Conservation (phyloP, 2,797 vertebrate genomes). For the Macroramphosus scolopax region DNA sequence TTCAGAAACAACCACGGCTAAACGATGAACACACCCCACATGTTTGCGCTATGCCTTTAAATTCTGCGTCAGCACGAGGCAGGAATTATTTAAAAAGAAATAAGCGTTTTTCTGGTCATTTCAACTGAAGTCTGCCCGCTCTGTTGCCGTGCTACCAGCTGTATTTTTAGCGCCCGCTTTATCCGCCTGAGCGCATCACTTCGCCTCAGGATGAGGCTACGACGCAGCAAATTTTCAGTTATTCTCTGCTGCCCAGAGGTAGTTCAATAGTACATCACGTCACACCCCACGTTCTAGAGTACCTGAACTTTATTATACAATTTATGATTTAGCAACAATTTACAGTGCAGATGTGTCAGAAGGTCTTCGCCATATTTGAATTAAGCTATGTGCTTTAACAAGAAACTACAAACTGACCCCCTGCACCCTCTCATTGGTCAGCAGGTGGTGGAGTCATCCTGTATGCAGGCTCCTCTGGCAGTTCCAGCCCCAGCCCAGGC, state of each 20-base stretch:
- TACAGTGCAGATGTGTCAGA: background rate
- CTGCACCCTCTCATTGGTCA: slow-evolving; percentile 8
- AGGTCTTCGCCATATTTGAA: background rate
- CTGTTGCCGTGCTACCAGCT: slow-evolving; percentile 58
- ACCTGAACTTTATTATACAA: no score
- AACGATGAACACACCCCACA: slow-evolving; percentile 6
- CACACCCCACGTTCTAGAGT: background rate
- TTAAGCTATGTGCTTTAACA: background rate
- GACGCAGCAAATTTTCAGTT: slow-evolving; percentile 33
- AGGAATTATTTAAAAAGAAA: slow-evolving; percentile 9
- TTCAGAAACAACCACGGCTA: slow-evolving; percentile 5
- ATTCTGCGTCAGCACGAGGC: slow-evolving; percentile 21
- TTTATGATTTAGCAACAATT: no score
- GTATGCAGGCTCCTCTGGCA: slow-evolving; percentile 80
- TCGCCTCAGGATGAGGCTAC: slow-evolving; percentile 38
- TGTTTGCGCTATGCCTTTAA: background rate
- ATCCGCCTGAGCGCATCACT: slow-evolving; percentile 51
- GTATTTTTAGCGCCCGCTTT: slow-evolving; percentile 66
- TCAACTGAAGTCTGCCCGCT: slow-evolving; percentile 8
- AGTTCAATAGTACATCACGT: slow-evolving; percentile 57
- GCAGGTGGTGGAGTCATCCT: slow-evolving; percentile 79
- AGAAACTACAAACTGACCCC: background rate
- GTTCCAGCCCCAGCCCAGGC: slow-evolving; percentile 75
- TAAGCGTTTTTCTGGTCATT: background rate
- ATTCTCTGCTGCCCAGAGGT: slow-evolving; percentile 31